Evolutionary conservation across 2,797 vertebrate species (phyloP).

Genomic region (Esox masquinongy): DNA sequence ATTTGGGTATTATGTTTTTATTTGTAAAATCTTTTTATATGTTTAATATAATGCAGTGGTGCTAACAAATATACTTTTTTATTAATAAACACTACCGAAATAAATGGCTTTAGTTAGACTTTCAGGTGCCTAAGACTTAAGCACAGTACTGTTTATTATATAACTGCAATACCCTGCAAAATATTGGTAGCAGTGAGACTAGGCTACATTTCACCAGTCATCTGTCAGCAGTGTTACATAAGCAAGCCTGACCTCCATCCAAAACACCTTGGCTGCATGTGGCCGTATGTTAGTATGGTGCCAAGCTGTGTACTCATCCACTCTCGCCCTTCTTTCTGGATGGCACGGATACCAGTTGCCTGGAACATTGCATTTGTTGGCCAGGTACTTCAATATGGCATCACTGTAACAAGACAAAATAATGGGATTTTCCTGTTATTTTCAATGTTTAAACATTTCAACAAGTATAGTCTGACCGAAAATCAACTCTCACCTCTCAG

Average conservation of each 20-base stretch:
- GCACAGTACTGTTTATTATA: not conserved
- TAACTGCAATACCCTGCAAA: not conserved
- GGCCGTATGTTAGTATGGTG: slow-evolving; percentile 72
- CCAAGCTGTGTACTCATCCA: slow-evolving; percentile 79
- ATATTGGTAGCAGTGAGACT: not conserved
- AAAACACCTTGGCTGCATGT: slow-evolving; percentile 67
- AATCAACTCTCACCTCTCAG: slow-evolving; percentile 67
- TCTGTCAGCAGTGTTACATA: not conserved
- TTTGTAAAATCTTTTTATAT: too few relatives aligned
- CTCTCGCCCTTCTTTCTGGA: slow-evolving; percentile 62
- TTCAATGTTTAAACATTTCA: not conserved
- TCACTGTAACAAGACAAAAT: slow-evolving; percentile 55
- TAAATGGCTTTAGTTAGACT: too few relatives aligned
- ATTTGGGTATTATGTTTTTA: too few relatives aligned
- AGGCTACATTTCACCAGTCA: not conserved
- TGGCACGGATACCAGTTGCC: slow-evolving; percentile 77
- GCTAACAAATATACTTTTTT: too few relatives aligned
- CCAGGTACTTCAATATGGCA: slow-evolving; percentile 77
- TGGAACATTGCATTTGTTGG: slow-evolving; percentile 47
- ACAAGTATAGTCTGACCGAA: too few relatives aligned
- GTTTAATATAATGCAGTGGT: too few relatives aligned
- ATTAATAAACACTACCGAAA: too few relatives aligned
- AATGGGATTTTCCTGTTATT: not conserved
- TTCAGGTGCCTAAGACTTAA: too few relatives aligned
- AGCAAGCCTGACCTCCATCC: slow-evolving; percentile 61